These are phyloP conservation scores for Crocidura indochinensis DNA, from an alignment of 2,797 vertebrate species.

Conservation along the genomic window DNA sequence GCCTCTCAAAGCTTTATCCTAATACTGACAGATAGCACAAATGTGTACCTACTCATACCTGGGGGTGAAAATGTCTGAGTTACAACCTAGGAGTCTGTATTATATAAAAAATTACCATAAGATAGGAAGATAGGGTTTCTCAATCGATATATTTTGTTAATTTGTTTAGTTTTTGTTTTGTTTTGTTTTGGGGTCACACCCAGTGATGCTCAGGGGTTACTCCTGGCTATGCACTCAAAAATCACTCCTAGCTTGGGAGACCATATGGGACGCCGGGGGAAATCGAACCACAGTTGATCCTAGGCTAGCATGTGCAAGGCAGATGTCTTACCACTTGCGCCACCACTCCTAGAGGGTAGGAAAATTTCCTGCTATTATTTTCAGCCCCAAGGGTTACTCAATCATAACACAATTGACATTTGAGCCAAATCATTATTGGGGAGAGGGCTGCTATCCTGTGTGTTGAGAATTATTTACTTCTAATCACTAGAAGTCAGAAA, in stretches of 20 bases:
- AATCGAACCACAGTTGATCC: too few relatives aligned
- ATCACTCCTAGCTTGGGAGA: too few relatives aligned
- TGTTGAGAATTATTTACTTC: not conserved
- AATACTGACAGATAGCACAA: too few relatives aligned
- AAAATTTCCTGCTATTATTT: not conserved
- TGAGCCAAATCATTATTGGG: not conserved
- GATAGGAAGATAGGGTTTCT: too few relatives aligned
- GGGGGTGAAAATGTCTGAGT: not conserved
- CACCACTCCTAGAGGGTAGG: too few relatives aligned
- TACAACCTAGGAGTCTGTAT: not conserved
- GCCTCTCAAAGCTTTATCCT: not conserved
- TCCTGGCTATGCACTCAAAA: too few relatives aligned
- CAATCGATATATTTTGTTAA: not conserved
- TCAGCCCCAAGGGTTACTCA: constrained; percentile 15
- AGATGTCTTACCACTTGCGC: too few relatives aligned
- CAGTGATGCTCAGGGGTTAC: too few relatives aligned
- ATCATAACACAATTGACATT: not conserved
- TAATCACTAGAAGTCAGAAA: constrained; percentile 6
- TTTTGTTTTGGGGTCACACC: too few relatives aligned
- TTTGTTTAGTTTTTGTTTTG: too few relatives aligned
- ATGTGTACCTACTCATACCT: not conserved
- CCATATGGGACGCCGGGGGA: too few relatives aligned
- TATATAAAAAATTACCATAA: not conserved
- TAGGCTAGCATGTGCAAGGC: too few relatives aligned
- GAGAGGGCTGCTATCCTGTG: not conserved